Base-by-base conservation (phyloP, 23 tunicate genomes). In the Styela plicata region DNA sequence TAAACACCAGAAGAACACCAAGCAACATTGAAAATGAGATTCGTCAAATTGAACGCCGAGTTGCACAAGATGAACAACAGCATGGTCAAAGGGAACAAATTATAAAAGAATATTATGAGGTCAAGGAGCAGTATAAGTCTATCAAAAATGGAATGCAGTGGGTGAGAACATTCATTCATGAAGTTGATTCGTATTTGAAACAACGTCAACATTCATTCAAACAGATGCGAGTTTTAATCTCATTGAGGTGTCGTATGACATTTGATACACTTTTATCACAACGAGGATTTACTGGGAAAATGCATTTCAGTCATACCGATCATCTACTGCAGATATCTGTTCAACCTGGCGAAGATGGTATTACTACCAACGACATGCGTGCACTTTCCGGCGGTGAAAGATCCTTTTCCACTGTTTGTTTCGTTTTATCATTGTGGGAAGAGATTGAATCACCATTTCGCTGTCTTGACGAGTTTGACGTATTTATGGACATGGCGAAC, bases 401-500 rank as follows among this genome's bases (percentile, higher is more conserved):
- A 7, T 92, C 97, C 3, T 92, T 92, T 74, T 92, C 97, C 2
- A 92, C 97, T 68, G 97, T 92, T 22, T 92, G 97, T 63, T 92
- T 83, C 80, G 74, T 92, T 24, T 69, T 87, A 23, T 90, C 97
- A 34, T 61, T 92, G 69, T 92, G 97, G 97, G 89, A 92, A 69
- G 97, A 77, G 2, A 84, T 87, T 30, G 70, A 84, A 69, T 92
- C 97, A 20, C 97, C 97, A 2, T 62, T 92, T 10, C 86, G 97
- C 0, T 92, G 97, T 71, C 82, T 92, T 7, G 97, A 92, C 73
- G 97, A 92, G 80, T 92, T 93, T 85, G 98, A 93, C 36, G 98
- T 93, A 23, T 93, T 87, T 69, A 93, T 93, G 98, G 98, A 93
- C 57, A 93, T 93, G 93, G 98, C 92, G 3, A 93, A 93, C 69